phyloP scores from a whole-genome alignment of 2,888 invertebrate species.

The Galeopsomyia nigrocyanea region DNA sequence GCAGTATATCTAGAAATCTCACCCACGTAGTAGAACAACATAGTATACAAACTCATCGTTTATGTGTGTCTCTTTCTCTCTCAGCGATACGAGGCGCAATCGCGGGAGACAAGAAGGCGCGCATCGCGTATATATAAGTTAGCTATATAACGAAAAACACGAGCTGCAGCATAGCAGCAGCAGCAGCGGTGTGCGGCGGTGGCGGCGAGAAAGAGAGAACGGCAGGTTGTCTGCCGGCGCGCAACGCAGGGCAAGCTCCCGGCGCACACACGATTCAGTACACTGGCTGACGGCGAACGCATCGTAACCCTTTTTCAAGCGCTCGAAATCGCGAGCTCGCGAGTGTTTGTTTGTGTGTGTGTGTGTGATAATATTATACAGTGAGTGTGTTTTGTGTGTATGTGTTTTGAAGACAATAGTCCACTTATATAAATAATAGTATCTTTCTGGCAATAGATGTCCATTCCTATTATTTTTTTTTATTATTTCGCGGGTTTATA shows the following conservation, averaged over 20 bases:
- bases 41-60: too few relatives aligned
- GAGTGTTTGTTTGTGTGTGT: neutral
- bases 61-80: too few relatives aligned
- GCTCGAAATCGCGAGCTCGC: neutral
- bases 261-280: constrained; percentile 28
- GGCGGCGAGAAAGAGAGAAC: constrained; percentile 6
- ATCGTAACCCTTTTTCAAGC: neutral
- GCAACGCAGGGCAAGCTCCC: neutral
- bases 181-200: constrained; percentile 2
- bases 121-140: neutral
- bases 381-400: too few relatives aligned
- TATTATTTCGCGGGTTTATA: constrained; percentile 7
- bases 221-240: constrained; percentile 44
- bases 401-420: too few relatives aligned
- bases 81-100: too few relatives aligned
- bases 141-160: neutral
- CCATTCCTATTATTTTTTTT: constrained; percentile 17
- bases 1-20: too few relatives aligned
- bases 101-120: constrained; percentile 1
- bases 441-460: constrained; percentile 14
- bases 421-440: too few relatives aligned
- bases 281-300: constrained; percentile 25
- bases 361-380: too few relatives aligned
- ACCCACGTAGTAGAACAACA: too few relatives aligned
- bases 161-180: neutral